Evolutionary conservation across 1,140 invertebrate species (phyloP).

Genomic region (Caenorhabditis briggsae): DNA sequence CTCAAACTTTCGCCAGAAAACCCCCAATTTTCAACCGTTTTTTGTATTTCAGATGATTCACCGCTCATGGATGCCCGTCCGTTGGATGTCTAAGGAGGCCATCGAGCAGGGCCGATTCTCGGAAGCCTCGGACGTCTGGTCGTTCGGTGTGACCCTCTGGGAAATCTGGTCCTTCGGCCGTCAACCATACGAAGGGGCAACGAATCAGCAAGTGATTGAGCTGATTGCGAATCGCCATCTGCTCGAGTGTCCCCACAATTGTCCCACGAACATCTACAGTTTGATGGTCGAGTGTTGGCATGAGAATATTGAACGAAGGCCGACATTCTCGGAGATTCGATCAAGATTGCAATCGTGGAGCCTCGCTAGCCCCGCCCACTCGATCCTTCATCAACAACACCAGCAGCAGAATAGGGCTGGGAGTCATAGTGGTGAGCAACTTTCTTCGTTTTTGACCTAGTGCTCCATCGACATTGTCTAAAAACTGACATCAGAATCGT

Average conservation of each 20-base stretch:
- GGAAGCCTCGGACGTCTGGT: conserved; percentile 76
- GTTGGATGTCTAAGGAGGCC: conserved; percentile 77
- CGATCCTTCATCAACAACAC: conserved; percentile 57
- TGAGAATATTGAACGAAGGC: conserved; percentile 88
- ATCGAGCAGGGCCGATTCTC: conserved; percentile 71
- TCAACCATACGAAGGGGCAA: conserved; percentile 93
- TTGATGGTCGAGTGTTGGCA: conserved; percentile 98
- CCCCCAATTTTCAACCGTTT: too few species aligned
- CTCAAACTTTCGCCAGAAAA: background rate
- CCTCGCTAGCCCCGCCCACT: conserved; percentile 63
- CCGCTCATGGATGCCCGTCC: conserved; percentile 62
- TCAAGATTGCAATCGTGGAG: conserved; percentile 84
- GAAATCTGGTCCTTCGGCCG: conserved; percentile 84
- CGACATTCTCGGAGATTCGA: conserved; percentile 85
- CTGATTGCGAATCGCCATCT: conserved; percentile 88
- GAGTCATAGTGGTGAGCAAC: conserved; percentile 59
- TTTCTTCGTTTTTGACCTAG: too few species aligned
- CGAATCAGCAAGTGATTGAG: conserved; percentile 96
- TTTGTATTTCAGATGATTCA: conserved; percentile 63
- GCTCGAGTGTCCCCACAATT: conserved; percentile 91
- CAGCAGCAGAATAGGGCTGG: conserved; percentile 54
- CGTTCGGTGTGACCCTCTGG: conserved; percentile 77
- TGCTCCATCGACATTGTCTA: too few species aligned
- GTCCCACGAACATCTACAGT: conserved; percentile 85
- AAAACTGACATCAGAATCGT: too few species aligned